phyloP scores from a whole-genome alignment of 2,797 vertebrate genomes.

The Myotis myotis region DNA sequence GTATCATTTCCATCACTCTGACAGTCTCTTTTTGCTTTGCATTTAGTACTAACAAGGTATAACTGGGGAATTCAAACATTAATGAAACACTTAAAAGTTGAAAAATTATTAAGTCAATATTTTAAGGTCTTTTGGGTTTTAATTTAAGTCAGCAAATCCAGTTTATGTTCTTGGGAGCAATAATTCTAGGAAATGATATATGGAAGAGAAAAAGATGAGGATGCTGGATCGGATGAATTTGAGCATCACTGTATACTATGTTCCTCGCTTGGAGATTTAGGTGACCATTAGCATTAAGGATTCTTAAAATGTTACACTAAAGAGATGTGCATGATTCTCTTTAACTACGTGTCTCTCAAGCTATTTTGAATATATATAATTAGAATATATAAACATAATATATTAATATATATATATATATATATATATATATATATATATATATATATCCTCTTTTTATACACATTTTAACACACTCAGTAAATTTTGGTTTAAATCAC shows the following conservation, averaged over 20 bases:
- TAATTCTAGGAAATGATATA: constrained; percentile 19
- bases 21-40: background rate
- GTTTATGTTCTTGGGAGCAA: constrained; percentile 8
- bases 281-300: background rate
- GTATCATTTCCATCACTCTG: background rate
- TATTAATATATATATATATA: background rate
- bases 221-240: background rate
- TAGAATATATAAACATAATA: background rate
- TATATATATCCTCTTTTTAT: background rate
- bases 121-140: background rate
- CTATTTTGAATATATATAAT: background rate
- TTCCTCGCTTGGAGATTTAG: background rate
- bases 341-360: background rate
- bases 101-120: constrained; percentile 26
- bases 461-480: background rate
- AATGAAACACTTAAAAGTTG: constrained; percentile 13
- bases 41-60: constrained; percentile 30
- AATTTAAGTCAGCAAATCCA: constrained; percentile 56
- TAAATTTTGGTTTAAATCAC: constrained; percentile 44
- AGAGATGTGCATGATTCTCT: background rate
- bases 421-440: background rate
- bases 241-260: background rate
- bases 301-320: background rate
- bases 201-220: background rate
- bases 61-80: background rate